A percentile compares a stretch with the other conserved stretches of the same genome.
Conservation (phyloP, 2,888 invertebrate species). For the Podabrus alpinus region DNA sequence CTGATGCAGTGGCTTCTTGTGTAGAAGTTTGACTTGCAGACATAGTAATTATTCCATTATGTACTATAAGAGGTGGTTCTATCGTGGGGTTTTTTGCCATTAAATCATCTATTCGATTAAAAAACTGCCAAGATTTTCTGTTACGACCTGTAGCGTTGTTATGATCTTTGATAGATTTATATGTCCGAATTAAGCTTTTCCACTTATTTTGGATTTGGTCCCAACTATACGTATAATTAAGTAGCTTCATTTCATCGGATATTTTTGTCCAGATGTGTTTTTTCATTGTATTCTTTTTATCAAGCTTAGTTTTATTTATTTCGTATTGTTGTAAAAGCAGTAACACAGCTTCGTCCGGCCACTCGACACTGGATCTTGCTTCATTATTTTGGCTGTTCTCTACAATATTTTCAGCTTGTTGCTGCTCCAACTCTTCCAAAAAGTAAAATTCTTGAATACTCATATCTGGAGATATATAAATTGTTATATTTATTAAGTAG, state of each 20-base stretch:
- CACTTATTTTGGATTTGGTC: neutral
- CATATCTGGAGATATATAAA: too few relatives aligned
- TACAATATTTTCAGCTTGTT: too few relatives aligned
- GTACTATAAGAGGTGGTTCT: neutral
- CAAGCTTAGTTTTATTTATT: neutral
- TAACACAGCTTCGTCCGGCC: constrained; percentile 5
- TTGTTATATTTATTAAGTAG: too few relatives aligned
- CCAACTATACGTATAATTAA: neutral
- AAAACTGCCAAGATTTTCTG: neutral
- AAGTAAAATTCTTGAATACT: too few relatives aligned
- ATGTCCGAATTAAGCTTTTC: neutral
- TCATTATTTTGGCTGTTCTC: too few relatives aligned
- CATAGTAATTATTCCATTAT: neutral
- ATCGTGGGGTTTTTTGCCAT: neutral
- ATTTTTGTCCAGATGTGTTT: constrained; percentile 5
- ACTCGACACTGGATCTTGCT: neutral
- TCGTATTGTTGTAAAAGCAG: constrained; percentile 4
- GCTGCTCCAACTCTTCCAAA: too few relatives aligned
- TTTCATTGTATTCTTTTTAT: constrained; percentile 3
- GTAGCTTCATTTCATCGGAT: neutral
- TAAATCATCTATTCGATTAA: neutral
- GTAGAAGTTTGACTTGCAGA: too few relatives aligned
- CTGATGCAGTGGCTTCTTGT: too few relatives aligned
- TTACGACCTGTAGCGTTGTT: neutral
- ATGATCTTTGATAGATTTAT: neutral